Percentiles rank a stretch among this genome's conserved stretches.
These are phyloP conservation scores for Leptarthrus brevirostris DNA, from an alignment of 2,888 invertebrate species.

Conservation along the genomic window DNA sequence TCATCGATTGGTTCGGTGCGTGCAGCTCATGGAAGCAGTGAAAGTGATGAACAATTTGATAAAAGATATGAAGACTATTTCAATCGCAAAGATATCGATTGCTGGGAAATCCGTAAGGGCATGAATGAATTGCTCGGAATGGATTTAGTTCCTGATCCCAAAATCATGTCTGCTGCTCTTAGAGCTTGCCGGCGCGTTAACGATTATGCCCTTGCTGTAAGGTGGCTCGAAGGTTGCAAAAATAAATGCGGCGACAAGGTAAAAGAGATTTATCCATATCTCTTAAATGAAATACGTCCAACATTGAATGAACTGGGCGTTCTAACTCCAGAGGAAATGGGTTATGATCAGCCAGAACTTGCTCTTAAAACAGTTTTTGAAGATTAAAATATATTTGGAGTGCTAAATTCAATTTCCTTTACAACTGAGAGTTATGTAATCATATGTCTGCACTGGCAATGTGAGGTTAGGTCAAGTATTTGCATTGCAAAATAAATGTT, in stretches of 20 bases:
- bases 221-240: slow-evolving; percentile 93
- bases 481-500: slow-evolving; percentile 10
- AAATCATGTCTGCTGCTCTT: slow-evolving; percentile 85
- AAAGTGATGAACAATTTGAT: slow-evolving; percentile 89
- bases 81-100: slow-evolving; percentile 87
- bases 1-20: slow-evolving; percentile 62
- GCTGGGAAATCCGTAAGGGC: slow-evolving; percentile 93
- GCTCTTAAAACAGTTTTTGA: slow-evolving; percentile 82
- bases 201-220: slow-evolving; percentile 91
- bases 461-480: slow-evolving; percentile 21
- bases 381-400: slow-evolving; percentile 57
- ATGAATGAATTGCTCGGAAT: slow-evolving; percentile 89
- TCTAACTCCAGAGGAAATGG: slow-evolving; percentile 93
- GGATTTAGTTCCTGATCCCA: slow-evolving; percentile 94
- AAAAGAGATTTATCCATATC: slow-evolving; percentile 85
- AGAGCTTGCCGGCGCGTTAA: slow-evolving; percentile 93
- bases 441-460: slow-evolving; percentile 9
- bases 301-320: slow-evolving; percentile 94
- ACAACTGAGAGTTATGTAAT: slow-evolving; percentile 30
- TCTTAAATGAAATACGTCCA: slow-evolving; percentile 90
- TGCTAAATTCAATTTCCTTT: too few species aligned
- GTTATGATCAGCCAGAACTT: slow-evolving; percentile 96
- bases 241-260: slow-evolving; percentile 84
- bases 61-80: slow-evolving; percentile 85
- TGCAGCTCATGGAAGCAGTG: slow-evolving; percentile 70